Evolutionary conservation across 1,140 invertebrate genomes (phyloP), one percentile per base, ranked within the genome.

Genomic region (Teleogryllus occipitalis): DNA sequence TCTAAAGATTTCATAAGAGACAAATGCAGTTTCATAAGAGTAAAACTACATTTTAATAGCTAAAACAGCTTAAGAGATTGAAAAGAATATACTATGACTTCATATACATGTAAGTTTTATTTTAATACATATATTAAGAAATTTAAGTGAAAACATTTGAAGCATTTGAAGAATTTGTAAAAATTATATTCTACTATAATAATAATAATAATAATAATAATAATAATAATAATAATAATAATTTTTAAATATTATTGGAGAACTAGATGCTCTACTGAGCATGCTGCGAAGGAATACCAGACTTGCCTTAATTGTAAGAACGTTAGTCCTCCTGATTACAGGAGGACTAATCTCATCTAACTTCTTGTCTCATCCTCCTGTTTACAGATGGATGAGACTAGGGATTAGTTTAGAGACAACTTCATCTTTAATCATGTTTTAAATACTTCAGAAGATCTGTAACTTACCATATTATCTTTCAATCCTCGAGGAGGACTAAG

Each of bases 401-500:
- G 8, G 72, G 15, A 10, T 73, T 18, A 73, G 15, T 18, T 10
- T 73, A 15, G 21, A 21, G 8, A 73, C 15, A 7, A 15, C 7
- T 73, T 8, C 72, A 8, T 73, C 72, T 73, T 73, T 21, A 73
- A 73, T 18, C 21, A 15, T 10, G 10, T 75, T 21, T n/a, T 75
- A 21, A 12, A 75, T 15, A 75, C 12, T 27, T n/a, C n/a, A 39
- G 5, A 1, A 5, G 27, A 39, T 39, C 27, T 1, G 27, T 39
- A 39, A 39, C 27, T 39, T 39, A 39, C 27, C 54, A 65, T 3
- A 65, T 65, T 65, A 65, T 65, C 54, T 49, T 79, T 79, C 47
- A 72, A 74, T 7, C 47, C 79, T 39, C 75, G 74, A 7, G 72
- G 15, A 39, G 79, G 86, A 8, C 86, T 85, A 8, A 95, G 83